Evolutionary conservation across 1,140 invertebrate species (phyloP).

Genomic region (Globodera rostochiensis): DNA sequence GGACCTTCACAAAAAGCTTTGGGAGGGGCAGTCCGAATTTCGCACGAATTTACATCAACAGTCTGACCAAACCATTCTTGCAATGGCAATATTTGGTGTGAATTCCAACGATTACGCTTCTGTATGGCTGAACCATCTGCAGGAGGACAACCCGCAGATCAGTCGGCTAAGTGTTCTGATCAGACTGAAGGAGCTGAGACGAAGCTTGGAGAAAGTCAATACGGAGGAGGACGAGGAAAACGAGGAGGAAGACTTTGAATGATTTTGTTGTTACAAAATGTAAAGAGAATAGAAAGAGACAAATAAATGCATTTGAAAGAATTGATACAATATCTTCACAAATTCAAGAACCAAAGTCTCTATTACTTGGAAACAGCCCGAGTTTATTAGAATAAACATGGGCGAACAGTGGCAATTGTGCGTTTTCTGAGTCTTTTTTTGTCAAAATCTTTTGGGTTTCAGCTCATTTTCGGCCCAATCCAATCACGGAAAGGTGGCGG

Average conservation of each 20-base stretch:
- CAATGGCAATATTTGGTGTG: slow-evolving; percentile 83
- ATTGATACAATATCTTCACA: no score
- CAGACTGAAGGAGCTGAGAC: slow-evolving; percentile 19
- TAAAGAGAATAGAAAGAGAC: no score
- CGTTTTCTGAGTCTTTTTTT: neutral
- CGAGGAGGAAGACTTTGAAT: neutral
- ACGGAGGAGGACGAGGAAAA: slow-evolving; percentile 3
- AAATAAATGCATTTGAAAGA: no score
- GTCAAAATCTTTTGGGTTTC: neutral
- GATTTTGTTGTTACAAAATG: neutral
- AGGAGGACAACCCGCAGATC: slow-evolving; percentile 13
- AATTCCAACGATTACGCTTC: slow-evolving; percentile 78
- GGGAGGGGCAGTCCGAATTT: slow-evolving; percentile 50
- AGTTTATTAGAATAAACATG: no score
- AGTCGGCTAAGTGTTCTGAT: slow-evolving; percentile 19
- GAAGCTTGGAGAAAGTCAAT: neutral
- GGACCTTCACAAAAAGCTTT: slow-evolving; percentile 32
- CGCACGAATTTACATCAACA: slow-evolving; percentile 79
- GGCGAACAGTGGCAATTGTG: no score
- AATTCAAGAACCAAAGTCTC: no score
- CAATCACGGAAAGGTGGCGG: neutral
- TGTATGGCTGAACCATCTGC: slow-evolving; percentile 73
- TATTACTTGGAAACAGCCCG: no score
- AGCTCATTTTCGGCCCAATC: neutral
- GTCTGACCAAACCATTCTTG: slow-evolving; percentile 85